Evolutionary conservation across 2,113 vertebrate genomes (phyloP).

Genomic region (Porphyrio hochstetteri): DNA sequence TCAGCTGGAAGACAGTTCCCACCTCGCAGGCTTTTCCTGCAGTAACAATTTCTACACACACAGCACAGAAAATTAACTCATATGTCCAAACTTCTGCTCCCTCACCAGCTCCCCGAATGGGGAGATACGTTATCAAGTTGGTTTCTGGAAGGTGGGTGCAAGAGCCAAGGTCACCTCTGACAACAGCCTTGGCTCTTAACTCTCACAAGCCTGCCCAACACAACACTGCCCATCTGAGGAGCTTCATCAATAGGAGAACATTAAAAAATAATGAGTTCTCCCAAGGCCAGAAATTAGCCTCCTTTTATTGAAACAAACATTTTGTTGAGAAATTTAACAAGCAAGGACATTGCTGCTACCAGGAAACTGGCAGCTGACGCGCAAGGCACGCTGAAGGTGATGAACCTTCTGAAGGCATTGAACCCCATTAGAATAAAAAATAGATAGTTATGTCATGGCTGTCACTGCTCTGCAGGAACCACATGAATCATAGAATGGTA

Average conservation of each 20-base stretch:
- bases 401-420: not conserved
- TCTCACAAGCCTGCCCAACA: not conserved
- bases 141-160: not conserved
- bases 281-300: not conserved
- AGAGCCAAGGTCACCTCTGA: not conserved
- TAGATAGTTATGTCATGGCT: too few relatives aligned
- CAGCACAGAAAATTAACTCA: not conserved
- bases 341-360: not conserved
- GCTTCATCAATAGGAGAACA: not conserved
- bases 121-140: accelerated
- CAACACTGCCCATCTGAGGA: not conserved
- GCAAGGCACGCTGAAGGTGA: not conserved
- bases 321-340: not conserved
- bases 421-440: too few relatives aligned
- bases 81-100: not conserved
- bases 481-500: too few relatives aligned
- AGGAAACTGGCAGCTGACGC: not conserved
- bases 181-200: not conserved
- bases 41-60: not conserved
- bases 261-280: not conserved
- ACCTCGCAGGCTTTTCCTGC: accelerated
- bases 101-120: not conserved
- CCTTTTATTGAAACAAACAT: not conserved
- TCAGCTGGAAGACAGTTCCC: not conserved
- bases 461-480: not conserved